These are phyloP conservation scores for Sclerodermus sp. DNA, from an alignment of 2,888 invertebrate genomes.

Conservation along the genomic window DNA sequence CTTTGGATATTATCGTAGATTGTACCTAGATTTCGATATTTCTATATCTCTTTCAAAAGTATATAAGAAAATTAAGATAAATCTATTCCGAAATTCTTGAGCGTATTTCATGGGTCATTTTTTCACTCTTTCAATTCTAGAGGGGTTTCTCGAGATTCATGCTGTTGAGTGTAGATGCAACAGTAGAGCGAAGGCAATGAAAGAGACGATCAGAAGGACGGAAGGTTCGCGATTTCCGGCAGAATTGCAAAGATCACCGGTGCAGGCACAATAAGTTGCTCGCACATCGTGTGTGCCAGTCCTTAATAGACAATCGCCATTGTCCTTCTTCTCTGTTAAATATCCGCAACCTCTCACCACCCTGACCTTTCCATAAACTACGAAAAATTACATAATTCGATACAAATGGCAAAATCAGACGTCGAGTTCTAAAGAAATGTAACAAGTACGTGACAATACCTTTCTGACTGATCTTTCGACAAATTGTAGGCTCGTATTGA, in stretches of 20 bases:
- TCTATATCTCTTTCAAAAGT: too few relatives aligned
- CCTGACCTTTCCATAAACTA: constrained; percentile 76
- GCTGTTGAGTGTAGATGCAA: neutral
- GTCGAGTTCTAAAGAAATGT: neutral
- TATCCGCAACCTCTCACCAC: constrained; percentile 83
- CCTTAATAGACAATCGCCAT: constrained; percentile 68
- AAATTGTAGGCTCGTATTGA: constrained; percentile 67
- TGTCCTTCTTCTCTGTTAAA: constrained; percentile 65
- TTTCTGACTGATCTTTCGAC: constrained; percentile 81
- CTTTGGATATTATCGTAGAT: too few relatives aligned
- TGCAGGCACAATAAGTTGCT: constrained; percentile 78
- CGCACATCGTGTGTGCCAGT: constrained; percentile 76
- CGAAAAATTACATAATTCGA: constrained; percentile 40
- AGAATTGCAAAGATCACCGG: constrained; percentile 75
- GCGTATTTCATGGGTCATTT: too few relatives aligned
- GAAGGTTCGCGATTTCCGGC: constrained; percentile 45
- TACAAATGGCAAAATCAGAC: neutral
- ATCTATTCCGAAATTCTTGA: too few relatives aligned
- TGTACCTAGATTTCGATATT: too few relatives aligned
- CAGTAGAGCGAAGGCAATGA: constrained; percentile 14
- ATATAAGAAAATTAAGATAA: too few relatives aligned
- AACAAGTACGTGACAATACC: constrained; percentile 57
- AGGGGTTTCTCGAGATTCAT: constrained; percentile 5
- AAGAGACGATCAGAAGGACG: constrained; percentile 26
- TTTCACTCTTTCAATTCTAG: too few relatives aligned